These are phyloP conservation scores for Lordiphosa mommai DNA, from an alignment of 1,140 invertebrate species.

Conservation along the genomic window DNA sequence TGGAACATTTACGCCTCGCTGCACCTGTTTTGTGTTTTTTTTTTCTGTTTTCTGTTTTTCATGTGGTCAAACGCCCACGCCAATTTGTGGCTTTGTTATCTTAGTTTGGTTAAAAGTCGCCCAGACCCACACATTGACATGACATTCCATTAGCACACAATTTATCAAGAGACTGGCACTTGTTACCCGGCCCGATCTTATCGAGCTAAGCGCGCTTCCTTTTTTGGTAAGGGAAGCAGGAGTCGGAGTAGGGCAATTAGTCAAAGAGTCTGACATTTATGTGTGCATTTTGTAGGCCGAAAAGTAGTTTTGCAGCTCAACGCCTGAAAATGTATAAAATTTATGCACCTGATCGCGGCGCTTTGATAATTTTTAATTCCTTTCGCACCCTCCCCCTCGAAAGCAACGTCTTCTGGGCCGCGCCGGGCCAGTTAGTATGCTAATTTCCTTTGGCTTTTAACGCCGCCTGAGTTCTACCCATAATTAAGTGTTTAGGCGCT, in stretches of 20 bases:
- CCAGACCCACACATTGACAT: slow-evolving; percentile 63
- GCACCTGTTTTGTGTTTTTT: slow-evolving; percentile 34
- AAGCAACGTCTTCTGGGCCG: slow-evolving; percentile 5
- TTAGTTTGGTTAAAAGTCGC: slow-evolving; percentile 44
- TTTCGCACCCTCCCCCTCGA: slow-evolving; percentile 26
- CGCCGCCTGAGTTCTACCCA: slow-evolving; percentile 22
- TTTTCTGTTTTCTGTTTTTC: neutral
- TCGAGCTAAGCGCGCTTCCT: slow-evolving; percentile 51
- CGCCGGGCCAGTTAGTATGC: slow-evolving; percentile 59
- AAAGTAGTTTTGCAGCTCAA: slow-evolving; percentile 66
- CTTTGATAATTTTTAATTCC: slow-evolving; percentile 64
- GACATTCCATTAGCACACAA: slow-evolving; percentile 79
- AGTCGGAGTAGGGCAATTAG: slow-evolving; percentile 57
- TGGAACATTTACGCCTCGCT: slow-evolving; percentile 42
- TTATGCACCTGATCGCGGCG: slow-evolving; percentile 55
- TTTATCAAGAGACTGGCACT: slow-evolving; percentile 67
- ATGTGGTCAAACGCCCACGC: slow-evolving; percentile 35
- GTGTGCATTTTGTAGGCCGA: slow-evolving; percentile 60
- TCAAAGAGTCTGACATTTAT: slow-evolving; percentile 70
- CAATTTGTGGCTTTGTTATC: slow-evolving; percentile 65
- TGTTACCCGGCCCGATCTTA: slow-evolving; percentile 58
- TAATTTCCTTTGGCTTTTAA: slow-evolving; percentile 56
- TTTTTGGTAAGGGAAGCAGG: slow-evolving; percentile 16
- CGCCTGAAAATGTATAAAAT: slow-evolving; percentile 29
- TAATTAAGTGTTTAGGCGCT: slow-evolving; percentile 70